These are phyloP conservation scores for Ibidorhyncha struthersii DNA, from an alignment of 2,113 vertebrate genomes.

Conservation along the genomic window DNA sequence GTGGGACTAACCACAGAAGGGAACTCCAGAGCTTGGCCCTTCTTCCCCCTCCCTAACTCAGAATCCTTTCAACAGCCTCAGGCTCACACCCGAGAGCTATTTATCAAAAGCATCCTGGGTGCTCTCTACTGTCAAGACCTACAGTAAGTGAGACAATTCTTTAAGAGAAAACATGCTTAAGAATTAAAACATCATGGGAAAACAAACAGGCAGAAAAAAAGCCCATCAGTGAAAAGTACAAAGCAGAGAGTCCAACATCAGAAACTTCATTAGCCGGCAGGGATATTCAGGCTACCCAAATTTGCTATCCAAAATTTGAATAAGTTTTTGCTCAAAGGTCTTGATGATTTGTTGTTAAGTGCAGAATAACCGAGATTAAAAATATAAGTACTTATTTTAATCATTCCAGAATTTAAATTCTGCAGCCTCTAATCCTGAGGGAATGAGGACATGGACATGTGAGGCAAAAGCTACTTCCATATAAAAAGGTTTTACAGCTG, in stretches of 20 bases:
- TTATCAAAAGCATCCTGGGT: conserved; percentile 1
- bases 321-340: background rate
- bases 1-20: background rate
- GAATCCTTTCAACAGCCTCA: background rate
- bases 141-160: background rate
- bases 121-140: background rate
- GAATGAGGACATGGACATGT: background rate
- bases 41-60: background rate
- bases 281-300: background rate
- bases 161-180: background rate
- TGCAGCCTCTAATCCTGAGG: background rate
- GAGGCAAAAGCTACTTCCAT: background rate
- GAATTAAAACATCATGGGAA: background rate
- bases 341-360: background rate
- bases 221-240: background rate
- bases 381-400: background rate
- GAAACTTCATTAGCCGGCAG: background rate
- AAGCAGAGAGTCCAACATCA: background rate
- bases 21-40: background rate
- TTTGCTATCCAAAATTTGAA: background rate
- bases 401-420: background rate
- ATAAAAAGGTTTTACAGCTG: background rate
- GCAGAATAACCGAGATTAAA: background rate
- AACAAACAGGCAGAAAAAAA: background rate
- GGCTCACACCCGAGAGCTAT: background rate